These are phyloP conservation scores for Chymomyza caudatula DNA, from an alignment of 2,888 invertebrate species.

Conservation along the genomic window DNA sequence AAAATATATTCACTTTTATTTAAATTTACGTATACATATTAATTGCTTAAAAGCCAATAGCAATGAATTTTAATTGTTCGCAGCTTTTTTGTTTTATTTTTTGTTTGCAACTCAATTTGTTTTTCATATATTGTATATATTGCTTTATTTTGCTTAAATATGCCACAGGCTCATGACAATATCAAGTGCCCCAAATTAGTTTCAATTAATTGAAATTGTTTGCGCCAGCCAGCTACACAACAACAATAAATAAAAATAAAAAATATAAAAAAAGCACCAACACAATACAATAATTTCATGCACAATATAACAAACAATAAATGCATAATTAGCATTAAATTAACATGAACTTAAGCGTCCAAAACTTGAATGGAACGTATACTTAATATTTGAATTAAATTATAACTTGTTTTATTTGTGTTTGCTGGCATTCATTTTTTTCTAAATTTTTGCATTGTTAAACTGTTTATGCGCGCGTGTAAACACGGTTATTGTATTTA, in stretches of 20 bases:
- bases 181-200: neutral
- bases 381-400: neutral
- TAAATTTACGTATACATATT: slow-evolving; percentile 5
- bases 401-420: neutral
- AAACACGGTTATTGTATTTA: neutral
- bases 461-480: neutral
- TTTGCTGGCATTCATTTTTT: neutral
- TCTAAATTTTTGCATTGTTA: neutral
- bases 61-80: neutral
- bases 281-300: slow-evolving; percentile 11
- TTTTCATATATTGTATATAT: neutral
- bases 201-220: neutral
- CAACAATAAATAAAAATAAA: slow-evolving; percentile 5
- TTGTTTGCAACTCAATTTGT: neutral
- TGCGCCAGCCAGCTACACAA: neutral
- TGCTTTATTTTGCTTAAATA: slow-evolving; percentile 3
- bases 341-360: neutral
- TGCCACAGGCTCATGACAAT: too few relatives aligned
- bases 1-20: neutral
- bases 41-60: slow-evolving; percentile 5
- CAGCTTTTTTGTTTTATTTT: neutral
- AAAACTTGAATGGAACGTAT: neutral
- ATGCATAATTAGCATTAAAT: slow-evolving; percentile 28
- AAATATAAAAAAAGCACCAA: slow-evolving; percentile 3
- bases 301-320: slow-evolving; percentile 14